Evolutionary conservation across 1,140 invertebrate species (phyloP), one percentile per base, ranked within the genome.

Genomic region (Colletes gigas): DNA sequence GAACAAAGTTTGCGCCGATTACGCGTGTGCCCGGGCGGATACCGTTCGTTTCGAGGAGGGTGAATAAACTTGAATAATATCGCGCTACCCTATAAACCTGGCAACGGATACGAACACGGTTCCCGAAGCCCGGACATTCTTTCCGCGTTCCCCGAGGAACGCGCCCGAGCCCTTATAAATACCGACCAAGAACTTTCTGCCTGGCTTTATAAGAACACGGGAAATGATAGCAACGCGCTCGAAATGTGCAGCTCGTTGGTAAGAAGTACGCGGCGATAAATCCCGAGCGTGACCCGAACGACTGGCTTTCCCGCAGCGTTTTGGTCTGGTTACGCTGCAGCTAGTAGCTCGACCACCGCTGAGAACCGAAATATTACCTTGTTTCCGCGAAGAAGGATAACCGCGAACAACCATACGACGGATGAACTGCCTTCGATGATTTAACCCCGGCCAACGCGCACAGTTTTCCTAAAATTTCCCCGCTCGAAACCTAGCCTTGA

Each of bases 221-320:
- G 75, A 68, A 81, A 69, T 55, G 75, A 63, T 71, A 30, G 74
- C 69, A 59, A 69, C 54, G 67, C 62, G 21, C 47, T 62, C 50
- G 83, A 88, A 82, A 78, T 81, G 69, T 78, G 76, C 66, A 39
- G 70, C 74, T 84, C 65, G 55, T 55, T 78, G 81, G 78, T 83
- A 91, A 89, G 84, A 89, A 91, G 82, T 89, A 84, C 69, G 67
- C n/a, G 83, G 88, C 86, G 86, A 93, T 92, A 92, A 92, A 92
- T 92, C 86, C 86, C 76, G 69, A 78, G 57, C 70, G 83, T 85
- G 85, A 90, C 75, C 84, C 67, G 44, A 59, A 44, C 83, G 80
- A 88, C 78, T 83, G 79, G 80, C 74, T 88, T 82, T 83, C 87
- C 89, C 77, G 85, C 82, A 81, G 85, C 90, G 89, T 90, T 92